These are phyloP conservation scores for Nemotelus nigrinus DNA, from an alignment of 2,888 invertebrate species.

Conservation along the genomic window DNA sequence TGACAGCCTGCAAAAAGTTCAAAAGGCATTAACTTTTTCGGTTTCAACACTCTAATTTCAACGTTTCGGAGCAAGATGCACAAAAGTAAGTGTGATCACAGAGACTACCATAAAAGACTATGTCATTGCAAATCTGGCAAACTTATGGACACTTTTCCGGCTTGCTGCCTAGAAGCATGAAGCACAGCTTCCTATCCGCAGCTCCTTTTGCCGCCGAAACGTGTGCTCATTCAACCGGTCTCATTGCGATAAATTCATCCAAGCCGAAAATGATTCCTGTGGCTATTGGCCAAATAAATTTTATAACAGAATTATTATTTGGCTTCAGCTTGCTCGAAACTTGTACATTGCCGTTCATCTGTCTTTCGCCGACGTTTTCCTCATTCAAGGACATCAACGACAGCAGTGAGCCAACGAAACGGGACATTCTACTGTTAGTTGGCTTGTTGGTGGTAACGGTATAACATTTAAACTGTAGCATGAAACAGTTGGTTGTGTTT, in stretches of 20 bases:
- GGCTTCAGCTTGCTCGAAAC: slow-evolving; percentile 9
- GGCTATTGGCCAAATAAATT: slow-evolving; percentile 41
- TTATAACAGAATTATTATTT: slow-evolving; percentile 24
- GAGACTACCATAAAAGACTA: slow-evolving; percentile 22
- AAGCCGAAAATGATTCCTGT: slow-evolving; percentile 34
- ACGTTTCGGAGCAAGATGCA: neutral
- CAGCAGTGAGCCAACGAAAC: too few species aligned
- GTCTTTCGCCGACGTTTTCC: neutral
- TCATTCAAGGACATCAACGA: too few species aligned
- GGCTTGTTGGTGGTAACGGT: neutral
- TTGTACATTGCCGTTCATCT: neutral
- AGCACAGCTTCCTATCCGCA: too few species aligned
- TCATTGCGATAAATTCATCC: slow-evolving; percentile 23
- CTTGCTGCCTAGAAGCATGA: neutral
- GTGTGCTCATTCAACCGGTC: neutral
- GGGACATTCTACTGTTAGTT: too few species aligned
- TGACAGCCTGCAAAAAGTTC: too few species aligned
- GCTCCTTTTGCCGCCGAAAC: neutral
- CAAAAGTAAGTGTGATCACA: slow-evolving; percentile 5
- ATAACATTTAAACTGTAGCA: neutral
- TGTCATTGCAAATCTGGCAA: slow-evolving; percentile 7
- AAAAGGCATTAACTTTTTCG: too few species aligned
- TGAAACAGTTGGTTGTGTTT: neutral
- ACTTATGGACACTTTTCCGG: neutral
- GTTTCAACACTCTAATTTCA: too few species aligned